phyloP scores from a whole-genome alignment of 2,888 invertebrate genomes.

The Camponotus fellah region DNA sequence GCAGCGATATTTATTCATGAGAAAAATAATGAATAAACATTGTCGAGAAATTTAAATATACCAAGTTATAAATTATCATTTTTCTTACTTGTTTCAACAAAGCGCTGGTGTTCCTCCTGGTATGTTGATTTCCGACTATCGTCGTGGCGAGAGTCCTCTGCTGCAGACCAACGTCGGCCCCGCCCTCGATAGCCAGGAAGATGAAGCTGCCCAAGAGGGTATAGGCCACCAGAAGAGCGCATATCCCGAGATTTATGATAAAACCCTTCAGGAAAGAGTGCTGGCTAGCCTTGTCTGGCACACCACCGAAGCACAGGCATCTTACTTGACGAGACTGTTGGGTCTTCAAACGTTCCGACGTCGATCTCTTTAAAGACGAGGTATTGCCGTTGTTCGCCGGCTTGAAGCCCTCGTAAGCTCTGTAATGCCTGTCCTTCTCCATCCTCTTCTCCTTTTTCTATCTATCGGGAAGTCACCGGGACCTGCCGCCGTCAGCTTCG shows the following conservation, averaged over 20 bases:
- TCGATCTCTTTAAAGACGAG: slow-evolving; percentile 82
- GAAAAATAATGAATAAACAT: background rate
- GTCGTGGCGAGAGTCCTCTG: slow-evolving; percentile 88
- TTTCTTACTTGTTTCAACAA: slow-evolving; percentile 84
- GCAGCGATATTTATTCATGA: background rate
- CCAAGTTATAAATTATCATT: slow-evolving; percentile 61
- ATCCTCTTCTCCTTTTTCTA: slow-evolving; percentile 68
- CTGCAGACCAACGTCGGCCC: slow-evolving; percentile 87
- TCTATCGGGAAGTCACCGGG: slow-evolving; percentile 49
- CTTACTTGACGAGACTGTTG: slow-evolving; percentile 81
- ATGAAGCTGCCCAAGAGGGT: slow-evolving; percentile 93
- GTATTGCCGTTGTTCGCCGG: slow-evolving; percentile 85
- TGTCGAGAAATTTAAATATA: background rate
- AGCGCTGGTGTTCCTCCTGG: slow-evolving; percentile 81
- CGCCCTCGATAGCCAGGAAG: slow-evolving; percentile 94
- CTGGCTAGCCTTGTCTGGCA: slow-evolving; percentile 84
- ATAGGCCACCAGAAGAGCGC: slow-evolving; percentile 93
- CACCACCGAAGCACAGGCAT: slow-evolving; percentile 84
- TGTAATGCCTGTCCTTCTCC: slow-evolving; percentile 84
- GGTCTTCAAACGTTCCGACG: slow-evolving; percentile 73
- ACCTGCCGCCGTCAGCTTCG: slow-evolving; percentile 42
- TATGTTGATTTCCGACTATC: slow-evolving; percentile 78
- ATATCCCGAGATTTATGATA: slow-evolving; percentile 94
- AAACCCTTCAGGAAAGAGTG: slow-evolving; percentile 90
- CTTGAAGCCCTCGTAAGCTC: slow-evolving; percentile 85